Conservation (phyloP, 2,888 invertebrate genomes). For the Melinaea marsaeus region DNA sequence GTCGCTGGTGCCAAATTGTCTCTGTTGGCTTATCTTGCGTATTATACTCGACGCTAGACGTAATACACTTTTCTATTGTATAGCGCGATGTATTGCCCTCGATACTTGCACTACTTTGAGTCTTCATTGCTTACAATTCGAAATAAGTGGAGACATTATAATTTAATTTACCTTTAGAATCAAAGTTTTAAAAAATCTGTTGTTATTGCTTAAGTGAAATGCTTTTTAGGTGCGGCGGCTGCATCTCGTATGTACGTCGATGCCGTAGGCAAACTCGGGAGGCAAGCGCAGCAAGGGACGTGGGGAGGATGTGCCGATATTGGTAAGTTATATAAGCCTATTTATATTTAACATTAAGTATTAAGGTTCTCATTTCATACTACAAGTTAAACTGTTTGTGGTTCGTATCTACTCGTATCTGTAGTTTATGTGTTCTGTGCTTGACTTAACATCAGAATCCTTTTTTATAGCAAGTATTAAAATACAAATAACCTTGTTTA, state of each 20-base stretch:
- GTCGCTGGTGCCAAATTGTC: slow-evolving; percentile 75
- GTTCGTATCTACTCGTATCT: too few relatives aligned
- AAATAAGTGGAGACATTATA: slow-evolving; percentile 1
- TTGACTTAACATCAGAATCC: too few relatives aligned
- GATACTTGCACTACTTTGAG: slow-evolving; percentile 40
- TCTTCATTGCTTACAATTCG: slow-evolving; percentile 20
- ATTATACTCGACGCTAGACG: slow-evolving; percentile 64
- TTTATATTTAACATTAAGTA: neutral
- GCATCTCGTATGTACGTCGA: slow-evolving; percentile 93
- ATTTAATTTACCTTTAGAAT: neutral
- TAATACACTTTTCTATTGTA: slow-evolving; percentile 67
- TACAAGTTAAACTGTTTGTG: neutral
- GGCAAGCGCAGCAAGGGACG: slow-evolving; percentile 93
- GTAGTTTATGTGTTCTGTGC: too few relatives aligned
- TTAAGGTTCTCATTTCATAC: neutral
- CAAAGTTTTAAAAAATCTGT: too few relatives aligned
- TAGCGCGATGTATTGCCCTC: slow-evolving; percentile 55
- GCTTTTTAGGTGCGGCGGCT: slow-evolving; percentile 86
- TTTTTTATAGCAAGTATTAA: too few relatives aligned
- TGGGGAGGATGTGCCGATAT: slow-evolving; percentile 94
- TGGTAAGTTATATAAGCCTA: slow-evolving; percentile 81
- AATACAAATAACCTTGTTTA: too few relatives aligned
- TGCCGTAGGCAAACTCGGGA: slow-evolving; percentile 90
- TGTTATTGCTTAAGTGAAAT: too few relatives aligned
- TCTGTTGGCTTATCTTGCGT: slow-evolving; percentile 74